Evolutionary conservation across 2,888 invertebrate genomes (phyloP).

Genomic region (Sceliomorpha sp.): DNA sequence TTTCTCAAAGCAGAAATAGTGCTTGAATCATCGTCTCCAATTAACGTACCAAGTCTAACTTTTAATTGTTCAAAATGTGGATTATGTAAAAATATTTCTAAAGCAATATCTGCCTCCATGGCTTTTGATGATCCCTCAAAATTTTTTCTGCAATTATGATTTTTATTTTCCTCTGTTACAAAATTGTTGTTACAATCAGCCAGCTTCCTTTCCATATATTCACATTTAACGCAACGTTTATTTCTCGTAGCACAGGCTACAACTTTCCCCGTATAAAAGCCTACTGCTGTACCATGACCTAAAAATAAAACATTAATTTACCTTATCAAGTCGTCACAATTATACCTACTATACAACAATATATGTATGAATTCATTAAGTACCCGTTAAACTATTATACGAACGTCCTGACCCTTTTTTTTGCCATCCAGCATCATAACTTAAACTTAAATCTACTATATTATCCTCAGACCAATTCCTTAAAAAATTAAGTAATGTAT

Average conservation of each 20-base stretch:
- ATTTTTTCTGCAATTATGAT: conserved; percentile 31
- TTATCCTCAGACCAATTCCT: no score
- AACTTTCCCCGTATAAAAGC: conserved; percentile 12
- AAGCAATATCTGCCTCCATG: conserved; percentile 28
- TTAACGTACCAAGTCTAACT: conserved; percentile 20
- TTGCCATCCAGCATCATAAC: conserved; percentile 22
- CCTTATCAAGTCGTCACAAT: no score
- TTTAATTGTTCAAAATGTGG: conserved; percentile 9
- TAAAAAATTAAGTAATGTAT: no score
- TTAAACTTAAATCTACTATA: no score
- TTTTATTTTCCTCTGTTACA: neutral
- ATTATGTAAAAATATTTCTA: conserved; percentile 26
- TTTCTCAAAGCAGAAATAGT: conserved; percentile 18
- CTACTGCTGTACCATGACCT: conserved; percentile 6
- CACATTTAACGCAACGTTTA: conserved; percentile 18
- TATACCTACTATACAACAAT: neutral
- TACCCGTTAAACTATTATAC: conserved; percentile 14
- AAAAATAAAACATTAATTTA: conserved; percentile 6
- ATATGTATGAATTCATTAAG: neutral
- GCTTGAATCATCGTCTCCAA: conserved; percentile 33
- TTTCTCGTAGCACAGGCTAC: conserved; percentile 17
- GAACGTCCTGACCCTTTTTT: conserved; percentile 15
- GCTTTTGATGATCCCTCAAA: conserved; percentile 15
- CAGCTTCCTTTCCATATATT: no score
- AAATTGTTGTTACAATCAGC: no score